These are phyloP conservation scores for Athene cunicularia DNA, from an alignment of 2,113 vertebrate species.

Conservation along the genomic window DNA sequence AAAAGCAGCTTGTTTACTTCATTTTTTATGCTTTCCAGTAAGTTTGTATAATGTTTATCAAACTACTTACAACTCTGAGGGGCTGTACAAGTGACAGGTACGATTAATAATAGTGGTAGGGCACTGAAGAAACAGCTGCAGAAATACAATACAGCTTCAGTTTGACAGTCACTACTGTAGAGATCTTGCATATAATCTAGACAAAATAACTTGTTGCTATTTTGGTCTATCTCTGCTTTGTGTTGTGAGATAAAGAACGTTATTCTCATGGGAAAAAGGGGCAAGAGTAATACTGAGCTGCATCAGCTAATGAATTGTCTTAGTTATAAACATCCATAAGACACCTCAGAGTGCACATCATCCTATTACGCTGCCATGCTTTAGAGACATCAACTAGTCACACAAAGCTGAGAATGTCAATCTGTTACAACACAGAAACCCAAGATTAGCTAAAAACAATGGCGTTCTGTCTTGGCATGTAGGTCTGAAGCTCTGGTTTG, in stretches of 20 bases:
- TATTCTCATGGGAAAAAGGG: neutral
- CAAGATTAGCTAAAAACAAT: neutral
- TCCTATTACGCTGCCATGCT: neutral
- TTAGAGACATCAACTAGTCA: neutral
- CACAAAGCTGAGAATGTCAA: neutral
- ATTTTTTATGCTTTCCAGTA: neutral
- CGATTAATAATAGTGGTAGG: neutral
- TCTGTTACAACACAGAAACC: neutral
- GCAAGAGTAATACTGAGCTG: neutral
- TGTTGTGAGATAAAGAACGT: neutral
- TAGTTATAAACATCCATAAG: neutral
- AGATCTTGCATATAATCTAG: neutral
- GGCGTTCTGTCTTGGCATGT: neutral
- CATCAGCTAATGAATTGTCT: neutral
- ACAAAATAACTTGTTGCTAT: constrained; percentile 24
- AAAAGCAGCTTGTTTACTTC: neutral
- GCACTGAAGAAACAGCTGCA: neutral
- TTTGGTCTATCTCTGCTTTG: neutral
- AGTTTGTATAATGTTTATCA: neutral
- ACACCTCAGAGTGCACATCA: neutral
- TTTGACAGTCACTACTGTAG: neutral
- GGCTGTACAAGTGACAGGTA: neutral
- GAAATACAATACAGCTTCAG: neutral
- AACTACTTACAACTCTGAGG: neutral
- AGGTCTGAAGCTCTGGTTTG: neutral